Base-by-base conservation (phyloP, 2,113 vertebrate genomes). In the Picathartes gymnocephalus region DNA sequence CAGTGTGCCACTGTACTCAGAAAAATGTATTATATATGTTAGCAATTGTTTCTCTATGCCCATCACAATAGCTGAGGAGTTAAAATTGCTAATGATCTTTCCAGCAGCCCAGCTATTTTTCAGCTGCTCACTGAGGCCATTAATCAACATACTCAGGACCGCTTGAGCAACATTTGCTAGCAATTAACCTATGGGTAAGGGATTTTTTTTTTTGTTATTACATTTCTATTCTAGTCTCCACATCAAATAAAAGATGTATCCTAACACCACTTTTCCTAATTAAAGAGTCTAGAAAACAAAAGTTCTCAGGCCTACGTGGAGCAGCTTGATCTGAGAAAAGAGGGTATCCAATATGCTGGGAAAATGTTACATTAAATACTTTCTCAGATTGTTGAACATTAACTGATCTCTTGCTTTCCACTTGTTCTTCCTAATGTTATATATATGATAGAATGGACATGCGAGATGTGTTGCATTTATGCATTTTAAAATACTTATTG, bases 151-250 rank as follows among this genome's bases (percentile, higher is more conserved):
- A 98, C 97, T 97, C 92, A 97, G 97, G 97, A 96, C 97, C 95
- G 30, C 68, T 17, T 69, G 79, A 92, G 65, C 77, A 96, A 97
- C 96, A 96, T 88, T 98, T 98, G 96, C 81, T 27, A 97, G 98
- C 98, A 99, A 99, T 99, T 98, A 98, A 98, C 98, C 96, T 93
- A 70, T 96, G 95, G 97, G 96, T 96, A 97, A 94, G 83, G 86
- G 84, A 89, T 93, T 92, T 83, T 86, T 91, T 96, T 97, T 94
- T 89, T 91, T 90, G 13, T 27, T 64, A 22, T 90, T 93, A 76
- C 4, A 9, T 79, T 88, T 72, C 64, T 88, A 23, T 80, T 94
- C 88, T 90, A 84, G 58, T 69, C 78, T 92, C 54, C 65, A 56
- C 28, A 35, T 73, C 64, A 81, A 91, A 69, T 93, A 37, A 70